phyloP scores from a whole-genome alignment of 2,113 vertebrate species.

The Clarias magur region DNA sequence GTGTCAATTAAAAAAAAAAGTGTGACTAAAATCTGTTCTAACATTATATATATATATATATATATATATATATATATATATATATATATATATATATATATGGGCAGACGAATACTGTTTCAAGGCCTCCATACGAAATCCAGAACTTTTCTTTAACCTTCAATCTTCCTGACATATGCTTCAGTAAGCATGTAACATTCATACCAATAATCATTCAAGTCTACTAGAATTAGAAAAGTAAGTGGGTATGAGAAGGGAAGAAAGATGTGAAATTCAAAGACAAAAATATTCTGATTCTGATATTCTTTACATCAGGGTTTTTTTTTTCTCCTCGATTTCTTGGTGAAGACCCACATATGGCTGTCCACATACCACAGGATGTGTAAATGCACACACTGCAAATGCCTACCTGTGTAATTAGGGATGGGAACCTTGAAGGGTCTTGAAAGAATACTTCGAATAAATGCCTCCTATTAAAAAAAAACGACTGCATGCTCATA shows the following conservation, averaged over 20 bases:
- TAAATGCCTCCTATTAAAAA: slow-evolving; percentile 87
- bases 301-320: no score
- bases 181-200: not conserved
- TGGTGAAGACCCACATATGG: not conserved
- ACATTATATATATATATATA: no score
- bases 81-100: no score
- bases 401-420: slow-evolving; percentile 88
- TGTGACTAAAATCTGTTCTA: no score
- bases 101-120: no score
- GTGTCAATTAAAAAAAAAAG: no score
- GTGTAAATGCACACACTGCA: not conserved
- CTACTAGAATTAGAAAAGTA: no score
- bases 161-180: not conserved
- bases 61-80: no score
- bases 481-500: not conserved
- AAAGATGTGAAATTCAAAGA: not conserved
- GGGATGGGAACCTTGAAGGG: slow-evolving; percentile 95
- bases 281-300: no score
- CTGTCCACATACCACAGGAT: not conserved
- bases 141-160: not conserved
- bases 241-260: no score
- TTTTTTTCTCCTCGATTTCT: no score
- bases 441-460: slow-evolving; percentile 92
- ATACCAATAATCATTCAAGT: not conserved
- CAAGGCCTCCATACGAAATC: no score